Evolutionary conservation across 2,113 vertebrate species (phyloP).

Genomic region (Dipodomys merriami): DNA sequence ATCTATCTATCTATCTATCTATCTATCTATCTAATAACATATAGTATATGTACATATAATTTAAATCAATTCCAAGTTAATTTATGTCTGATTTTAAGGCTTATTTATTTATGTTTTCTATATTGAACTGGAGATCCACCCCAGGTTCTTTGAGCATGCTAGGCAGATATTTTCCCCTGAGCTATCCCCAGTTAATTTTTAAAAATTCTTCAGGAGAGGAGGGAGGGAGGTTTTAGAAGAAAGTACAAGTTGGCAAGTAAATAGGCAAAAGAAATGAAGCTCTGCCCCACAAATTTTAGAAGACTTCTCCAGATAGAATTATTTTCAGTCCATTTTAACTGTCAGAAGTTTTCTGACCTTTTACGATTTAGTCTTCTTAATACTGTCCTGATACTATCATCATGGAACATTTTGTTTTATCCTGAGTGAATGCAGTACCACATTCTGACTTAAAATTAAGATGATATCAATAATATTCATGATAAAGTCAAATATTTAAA

Average conservation of each 20-base stretch:
- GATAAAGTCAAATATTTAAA: not conserved
- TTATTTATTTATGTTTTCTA: not conserved
- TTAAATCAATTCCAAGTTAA: conserved; percentile 21
- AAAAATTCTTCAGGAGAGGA: not conserved
- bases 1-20: no score
- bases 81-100: conserved; percentile 20
- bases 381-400: not conserved
- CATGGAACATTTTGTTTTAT: not conserved
- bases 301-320: not conserved
- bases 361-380: not conserved
- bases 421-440: not conserved
- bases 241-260: not conserved
- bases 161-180: no score
- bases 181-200: no score
- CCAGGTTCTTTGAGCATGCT: no score
- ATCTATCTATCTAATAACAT: no score
- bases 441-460: not conserved
- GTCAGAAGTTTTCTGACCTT: not conserved
- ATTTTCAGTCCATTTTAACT: not conserved
- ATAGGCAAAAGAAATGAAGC: not conserved
- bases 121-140: no score
- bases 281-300: not conserved
- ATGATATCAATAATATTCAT: not conserved
- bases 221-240: not conserved
- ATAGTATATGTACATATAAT: not conserved